Evolutionary conservation across 2,888 invertebrate genomes (phyloP).

Genomic region (Ischnura elegans): DNA sequence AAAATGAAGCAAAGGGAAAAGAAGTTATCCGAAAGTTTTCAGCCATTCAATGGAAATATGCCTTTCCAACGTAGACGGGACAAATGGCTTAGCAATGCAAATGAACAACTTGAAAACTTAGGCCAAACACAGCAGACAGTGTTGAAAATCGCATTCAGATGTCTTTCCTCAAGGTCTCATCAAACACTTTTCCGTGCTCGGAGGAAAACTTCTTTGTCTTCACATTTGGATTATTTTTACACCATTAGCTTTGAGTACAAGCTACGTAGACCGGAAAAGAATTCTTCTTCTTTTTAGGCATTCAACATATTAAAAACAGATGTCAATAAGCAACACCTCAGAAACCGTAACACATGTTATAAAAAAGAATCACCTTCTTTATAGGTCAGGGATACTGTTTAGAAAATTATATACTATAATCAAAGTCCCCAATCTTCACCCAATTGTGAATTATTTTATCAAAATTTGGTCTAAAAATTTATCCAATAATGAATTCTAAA

Average conservation of each 20-base stretch:
- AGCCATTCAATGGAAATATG: constrained; percentile 61
- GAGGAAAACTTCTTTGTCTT: constrained; percentile 26
- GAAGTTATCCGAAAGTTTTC: constrained; percentile 42
- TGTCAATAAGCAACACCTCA: too few species aligned
- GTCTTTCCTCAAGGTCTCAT: constrained; percentile 53
- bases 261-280: neutral
- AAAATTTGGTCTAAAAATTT: too few species aligned
- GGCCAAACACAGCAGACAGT: constrained; percentile 51
- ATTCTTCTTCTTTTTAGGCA: neutral
- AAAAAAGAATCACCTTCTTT: neutral
- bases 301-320: too few species aligned
- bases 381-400: too few species aligned
- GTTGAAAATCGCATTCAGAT: constrained; percentile 24
- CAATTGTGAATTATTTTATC: too few species aligned
- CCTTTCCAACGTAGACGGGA: neutral
- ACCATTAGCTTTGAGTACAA: neutral
- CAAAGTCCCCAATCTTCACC: too few species aligned
- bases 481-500: too few species aligned
- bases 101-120: constrained; percentile 61
- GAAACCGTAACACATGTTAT: neutral
- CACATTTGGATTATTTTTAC: constrained; percentile 4
- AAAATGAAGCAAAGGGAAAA: constrained; percentile 8
- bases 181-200: constrained; percentile 30
- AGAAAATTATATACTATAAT: too few species aligned
- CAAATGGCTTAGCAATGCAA: constrained; percentile 52